Evolutionary conservation across 2,797 vertebrate species (phyloP).

Genomic region (Syndactyla subalaris): DNA sequence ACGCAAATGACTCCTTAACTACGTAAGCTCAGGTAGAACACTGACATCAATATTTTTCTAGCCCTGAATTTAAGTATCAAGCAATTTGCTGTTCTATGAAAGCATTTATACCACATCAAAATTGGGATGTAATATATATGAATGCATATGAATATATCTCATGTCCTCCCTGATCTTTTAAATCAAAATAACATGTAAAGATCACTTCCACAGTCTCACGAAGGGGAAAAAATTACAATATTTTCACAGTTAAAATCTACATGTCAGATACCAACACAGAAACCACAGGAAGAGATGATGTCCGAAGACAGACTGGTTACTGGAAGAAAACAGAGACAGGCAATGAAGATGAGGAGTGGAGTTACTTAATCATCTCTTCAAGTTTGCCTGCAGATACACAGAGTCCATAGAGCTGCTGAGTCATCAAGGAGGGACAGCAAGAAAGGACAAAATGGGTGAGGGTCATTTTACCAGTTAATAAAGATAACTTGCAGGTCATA

Average conservation of each 20-base stretch:
- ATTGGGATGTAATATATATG: neutral
- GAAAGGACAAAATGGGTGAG: neutral
- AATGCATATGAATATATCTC: neutral
- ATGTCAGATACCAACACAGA: neutral
- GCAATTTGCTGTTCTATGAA: neutral
- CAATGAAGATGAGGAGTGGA: neutral
- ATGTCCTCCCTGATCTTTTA: neutral
- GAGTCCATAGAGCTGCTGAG: neutral
- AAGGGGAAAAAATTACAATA: neutral
- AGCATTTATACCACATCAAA: neutral
- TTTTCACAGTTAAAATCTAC: neutral
- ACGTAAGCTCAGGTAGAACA: neutral
- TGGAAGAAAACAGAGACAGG: conserved; percentile 17
- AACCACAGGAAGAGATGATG: neutral
- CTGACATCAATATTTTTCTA: neutral
- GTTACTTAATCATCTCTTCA: conserved; percentile 14
- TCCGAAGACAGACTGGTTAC: conserved; percentile 10
- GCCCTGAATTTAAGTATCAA: neutral
- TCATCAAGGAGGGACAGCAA: neutral
- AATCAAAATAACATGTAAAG: neutral
- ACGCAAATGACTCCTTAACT: neutral
- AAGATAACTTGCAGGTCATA: neutral
- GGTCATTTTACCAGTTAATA: neutral
- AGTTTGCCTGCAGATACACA: conserved; percentile 26
- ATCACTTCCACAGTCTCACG: neutral